These are phyloP conservation scores for Nycteola revayana DNA, from an alignment of 2,888 invertebrate species.

Conservation along the genomic window DNA sequence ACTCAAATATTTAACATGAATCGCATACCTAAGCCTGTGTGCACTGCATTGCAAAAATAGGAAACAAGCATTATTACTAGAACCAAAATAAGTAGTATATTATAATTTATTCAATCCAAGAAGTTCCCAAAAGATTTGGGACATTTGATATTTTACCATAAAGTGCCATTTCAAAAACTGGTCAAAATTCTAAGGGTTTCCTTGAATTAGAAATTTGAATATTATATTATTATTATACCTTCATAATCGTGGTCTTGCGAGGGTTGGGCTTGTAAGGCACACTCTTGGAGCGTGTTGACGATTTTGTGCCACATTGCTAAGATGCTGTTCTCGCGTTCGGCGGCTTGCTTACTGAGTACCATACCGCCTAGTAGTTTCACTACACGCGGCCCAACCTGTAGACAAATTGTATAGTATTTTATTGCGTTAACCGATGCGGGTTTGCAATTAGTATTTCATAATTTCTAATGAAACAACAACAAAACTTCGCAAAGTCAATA, in stretches of 20 bases:
- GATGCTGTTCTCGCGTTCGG: slow-evolving; percentile 94
- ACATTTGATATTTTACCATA: too few species aligned
- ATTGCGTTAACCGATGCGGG: too few species aligned
- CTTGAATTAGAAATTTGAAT: too few species aligned
- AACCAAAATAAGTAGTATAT: not conserved
- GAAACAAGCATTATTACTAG: slow-evolving; percentile 20
- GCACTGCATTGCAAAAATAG: slow-evolving; percentile 1
- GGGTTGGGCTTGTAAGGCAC: slow-evolving; percentile 86
- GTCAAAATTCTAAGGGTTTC: too few species aligned
- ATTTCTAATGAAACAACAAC: too few species aligned
- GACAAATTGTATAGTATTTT: too few species aligned
- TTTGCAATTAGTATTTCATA: too few species aligned
- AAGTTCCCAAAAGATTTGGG: too few species aligned
- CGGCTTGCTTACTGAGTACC: slow-evolving; percentile 89
- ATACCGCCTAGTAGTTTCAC: slow-evolving; percentile 88
- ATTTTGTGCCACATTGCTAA: slow-evolving; percentile 96
- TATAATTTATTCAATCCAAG: too few species aligned
- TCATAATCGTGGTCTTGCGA: slow-evolving; percentile 87
- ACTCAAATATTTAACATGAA: not conserved
- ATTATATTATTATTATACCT: slow-evolving; percentile 65
- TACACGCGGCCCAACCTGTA: slow-evolving; percentile 89
- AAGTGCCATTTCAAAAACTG: too few species aligned
- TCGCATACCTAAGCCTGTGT: not conserved
- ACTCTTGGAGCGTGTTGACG: slow-evolving; percentile 93
- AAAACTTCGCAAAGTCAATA: too few species aligned